Base-by-base conservation (phyloP, 2,888 invertebrate genomes). In the Cerastis leucographa region DNA sequence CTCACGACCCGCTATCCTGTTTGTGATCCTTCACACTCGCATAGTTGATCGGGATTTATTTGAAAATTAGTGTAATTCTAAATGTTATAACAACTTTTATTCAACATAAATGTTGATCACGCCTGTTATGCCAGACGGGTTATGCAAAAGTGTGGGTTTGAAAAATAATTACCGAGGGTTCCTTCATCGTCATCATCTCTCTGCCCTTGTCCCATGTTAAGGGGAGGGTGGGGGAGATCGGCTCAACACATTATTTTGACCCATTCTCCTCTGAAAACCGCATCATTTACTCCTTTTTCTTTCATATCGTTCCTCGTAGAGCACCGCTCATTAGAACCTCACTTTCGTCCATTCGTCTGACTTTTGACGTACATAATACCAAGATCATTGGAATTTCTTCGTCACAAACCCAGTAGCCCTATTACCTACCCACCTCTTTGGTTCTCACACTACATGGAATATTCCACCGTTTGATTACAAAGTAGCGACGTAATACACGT, bases 1-100 rank as follows among this genome's bases (percentile, higher is more conserved):
- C 80, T 66, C 80, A 83, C 84, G 80, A 35, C 49, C 84, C 59
- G 46, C 19, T 71, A 66, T 80, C 84, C 80, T 80, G 84, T 80
- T 79, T 71, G 54, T 54, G 61, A 71, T 61, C 59, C 19, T 19
- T 61, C 8, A 25, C 12, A 14, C 8, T n/a, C 11, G 29, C 8
- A 64, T 25, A 56, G 7, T 19, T 9, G 44, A 42, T 14, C 9
- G 7, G 7, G 65, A 49, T 64, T 74, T 64, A 42, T 64, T 42
- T 77, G 14, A 29, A n/a, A 29, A 7, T 14, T 8, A 2, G 25
- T 25, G 56, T 54, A 25, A 54, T 12, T 54, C 5, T 7, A 29
- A 29, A 19, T 59, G 19, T 19, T 59, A 59, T 29, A 29, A 59
- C 9, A 29, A 19, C 8, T 17, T 72, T 17, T 14, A 35, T 71